Percentiles rank a stretch among this genome's conserved stretches.
phyloP scores from a whole-genome alignment of 1,140 invertebrate genomes.

The Drosophila sturtevanti region DNA sequence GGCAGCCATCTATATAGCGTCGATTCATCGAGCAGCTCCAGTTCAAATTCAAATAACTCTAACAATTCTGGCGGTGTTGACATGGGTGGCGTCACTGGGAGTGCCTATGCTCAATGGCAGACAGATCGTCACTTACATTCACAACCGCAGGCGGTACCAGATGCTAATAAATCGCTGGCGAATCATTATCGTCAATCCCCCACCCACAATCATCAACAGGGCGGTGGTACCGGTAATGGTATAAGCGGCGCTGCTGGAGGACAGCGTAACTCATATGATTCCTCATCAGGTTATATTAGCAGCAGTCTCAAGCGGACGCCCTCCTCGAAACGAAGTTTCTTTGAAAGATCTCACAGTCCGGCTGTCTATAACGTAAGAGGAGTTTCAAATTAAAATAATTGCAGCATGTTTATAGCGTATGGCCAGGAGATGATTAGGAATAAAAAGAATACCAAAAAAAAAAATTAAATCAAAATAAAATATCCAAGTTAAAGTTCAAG shows the following conservation, averaged over 20 bases:
- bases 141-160: conserved; percentile 76
- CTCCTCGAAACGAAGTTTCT: conserved; percentile 71
- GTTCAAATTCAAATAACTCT: conserved; percentile 68
- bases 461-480: no score
- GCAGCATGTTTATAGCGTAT: background rate
- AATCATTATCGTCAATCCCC: conserved; percentile 75
- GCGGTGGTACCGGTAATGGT: background rate
- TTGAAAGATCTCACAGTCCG: conserved; percentile 80
- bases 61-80: conserved; percentile 33
- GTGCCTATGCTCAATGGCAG: conserved; percentile 70
- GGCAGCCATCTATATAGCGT: conserved; percentile 61
- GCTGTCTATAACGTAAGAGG: conserved; percentile 74
- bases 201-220: conserved; percentile 33
- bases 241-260: conserved; percentile 8
- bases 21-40: conserved; percentile 74
- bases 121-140: conserved; percentile 67
- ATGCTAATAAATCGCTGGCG: conserved; percentile 69
- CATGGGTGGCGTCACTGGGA: conserved; percentile 62
- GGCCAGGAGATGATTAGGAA: no score
- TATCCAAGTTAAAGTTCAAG: background rate
- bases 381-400: background rate
- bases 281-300: conserved; percentile 40
- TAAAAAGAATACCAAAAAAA: no score
- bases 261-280: conserved; percentile 61
- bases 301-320: conserved; percentile 77